Conservation (phyloP, 2,888 invertebrate genomes). For the Poecilobothrus nobilitatus region DNA sequence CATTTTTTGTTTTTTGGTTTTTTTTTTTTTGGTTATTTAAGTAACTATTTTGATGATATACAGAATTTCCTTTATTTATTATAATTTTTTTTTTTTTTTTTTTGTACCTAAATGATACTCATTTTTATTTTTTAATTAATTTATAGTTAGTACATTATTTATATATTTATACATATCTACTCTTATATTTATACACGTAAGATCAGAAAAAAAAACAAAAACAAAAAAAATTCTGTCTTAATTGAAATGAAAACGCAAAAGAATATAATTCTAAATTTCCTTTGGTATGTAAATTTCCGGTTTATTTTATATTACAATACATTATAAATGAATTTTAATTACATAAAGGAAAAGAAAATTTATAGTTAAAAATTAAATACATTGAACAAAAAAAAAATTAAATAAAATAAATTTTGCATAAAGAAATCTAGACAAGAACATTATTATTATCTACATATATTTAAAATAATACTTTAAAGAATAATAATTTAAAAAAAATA, state of each 20-base stretch:
- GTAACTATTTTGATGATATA: too few relatives aligned
- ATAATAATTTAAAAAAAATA: too few relatives aligned
- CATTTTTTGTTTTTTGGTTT: too few relatives aligned
- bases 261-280: conserved; percentile 1
- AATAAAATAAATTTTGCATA: too few relatives aligned
- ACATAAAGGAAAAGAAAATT: not conserved
- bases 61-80: not conserved
- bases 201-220: too few relatives aligned
- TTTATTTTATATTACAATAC: not conserved
- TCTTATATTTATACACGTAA: not conserved
- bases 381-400: not conserved
- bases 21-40: too few relatives aligned
- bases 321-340: not conserved
- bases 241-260: conserved; percentile 4
- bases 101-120: not conserved
- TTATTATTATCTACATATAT: too few relatives aligned
- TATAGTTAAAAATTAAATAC: not conserved
- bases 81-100: not conserved
- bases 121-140: not conserved
- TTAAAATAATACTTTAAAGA: too few relatives aligned
- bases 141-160: not conserved
- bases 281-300: not conserved
- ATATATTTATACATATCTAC: not conserved
- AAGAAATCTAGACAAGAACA: too few relatives aligned
- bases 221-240: not conserved